phyloP scores from a whole-genome alignment of 2,113 vertebrate species.

The Lepus europaeus region DNA sequence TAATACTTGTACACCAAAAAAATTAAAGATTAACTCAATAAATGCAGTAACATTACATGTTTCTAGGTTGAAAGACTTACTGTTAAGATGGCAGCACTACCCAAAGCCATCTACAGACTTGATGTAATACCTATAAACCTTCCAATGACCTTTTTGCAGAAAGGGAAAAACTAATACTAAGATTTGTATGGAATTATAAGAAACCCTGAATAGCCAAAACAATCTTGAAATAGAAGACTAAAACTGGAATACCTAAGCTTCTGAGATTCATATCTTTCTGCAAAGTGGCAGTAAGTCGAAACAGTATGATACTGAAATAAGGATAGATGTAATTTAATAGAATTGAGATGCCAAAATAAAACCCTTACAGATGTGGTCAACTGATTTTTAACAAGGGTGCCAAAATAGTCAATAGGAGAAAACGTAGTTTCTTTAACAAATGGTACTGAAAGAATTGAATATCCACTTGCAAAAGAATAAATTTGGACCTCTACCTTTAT shows the following conservation, averaged over 20 bases:
- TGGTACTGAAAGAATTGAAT: background rate
- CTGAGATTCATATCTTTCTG: background rate
- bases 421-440: background rate
- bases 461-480: background rate
- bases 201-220: background rate
- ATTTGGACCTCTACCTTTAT: no score
- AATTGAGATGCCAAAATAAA: background rate
- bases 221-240: background rate
- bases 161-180: background rate
- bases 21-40: background rate
- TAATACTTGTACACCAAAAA: background rate
- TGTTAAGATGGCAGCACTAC: background rate
- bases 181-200: background rate
- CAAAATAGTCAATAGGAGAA: background rate
- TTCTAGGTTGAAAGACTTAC: background rate
- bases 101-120: background rate
- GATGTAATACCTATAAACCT: background rate
- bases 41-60: background rate
- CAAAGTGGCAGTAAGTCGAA: background rate
- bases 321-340: background rate
- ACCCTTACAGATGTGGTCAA: background rate
- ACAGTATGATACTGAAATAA: background rate
- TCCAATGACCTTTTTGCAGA: background rate
- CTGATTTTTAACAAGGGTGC: background rate
- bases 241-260: background rate